Evolutionary conservation across 2,888 invertebrate species (phyloP).

Genomic region (Leptopilina syphax): DNA sequence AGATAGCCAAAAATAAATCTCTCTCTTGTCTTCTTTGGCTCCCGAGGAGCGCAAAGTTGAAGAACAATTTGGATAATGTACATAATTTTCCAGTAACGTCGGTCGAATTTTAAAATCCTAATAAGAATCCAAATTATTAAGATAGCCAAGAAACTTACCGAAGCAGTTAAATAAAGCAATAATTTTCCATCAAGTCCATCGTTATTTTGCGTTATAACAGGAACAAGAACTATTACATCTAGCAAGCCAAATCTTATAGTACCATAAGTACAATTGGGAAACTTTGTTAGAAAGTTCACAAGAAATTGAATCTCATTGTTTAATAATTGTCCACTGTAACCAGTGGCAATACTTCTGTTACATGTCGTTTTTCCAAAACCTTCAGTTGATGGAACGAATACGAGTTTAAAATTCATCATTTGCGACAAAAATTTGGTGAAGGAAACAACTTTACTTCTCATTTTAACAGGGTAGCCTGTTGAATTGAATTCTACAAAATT

Average conservation of each 20-base stretch:
- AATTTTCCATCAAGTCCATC: neutral
- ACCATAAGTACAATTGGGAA: neutral
- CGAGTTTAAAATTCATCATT: neutral
- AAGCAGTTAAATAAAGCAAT: neutral
- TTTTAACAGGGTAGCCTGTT: no score
- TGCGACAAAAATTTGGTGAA: neutral
- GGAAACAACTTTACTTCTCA: no score
- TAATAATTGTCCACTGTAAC: neutral
- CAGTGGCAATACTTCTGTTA: neutral
- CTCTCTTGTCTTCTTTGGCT: neutral
- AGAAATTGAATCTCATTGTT: neutral
- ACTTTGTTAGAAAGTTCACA: accelerated
- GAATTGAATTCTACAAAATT: neutral
- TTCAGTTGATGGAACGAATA: neutral
- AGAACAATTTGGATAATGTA: neutral
- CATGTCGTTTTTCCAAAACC: neutral
- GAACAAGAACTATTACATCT: neutral
- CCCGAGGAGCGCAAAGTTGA: neutral
- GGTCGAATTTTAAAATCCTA: neutral
- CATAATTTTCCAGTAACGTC: neutral
- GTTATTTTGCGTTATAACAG: neutral
- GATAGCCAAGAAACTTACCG: neutral
- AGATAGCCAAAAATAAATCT: neutral
- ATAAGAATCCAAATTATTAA: neutral
- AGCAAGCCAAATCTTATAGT: neutral